Evolutionary conservation across 2,797 vertebrate genomes (phyloP), one percentile per base, ranked within the genome.

Genomic region (Falco columbarius): DNA sequence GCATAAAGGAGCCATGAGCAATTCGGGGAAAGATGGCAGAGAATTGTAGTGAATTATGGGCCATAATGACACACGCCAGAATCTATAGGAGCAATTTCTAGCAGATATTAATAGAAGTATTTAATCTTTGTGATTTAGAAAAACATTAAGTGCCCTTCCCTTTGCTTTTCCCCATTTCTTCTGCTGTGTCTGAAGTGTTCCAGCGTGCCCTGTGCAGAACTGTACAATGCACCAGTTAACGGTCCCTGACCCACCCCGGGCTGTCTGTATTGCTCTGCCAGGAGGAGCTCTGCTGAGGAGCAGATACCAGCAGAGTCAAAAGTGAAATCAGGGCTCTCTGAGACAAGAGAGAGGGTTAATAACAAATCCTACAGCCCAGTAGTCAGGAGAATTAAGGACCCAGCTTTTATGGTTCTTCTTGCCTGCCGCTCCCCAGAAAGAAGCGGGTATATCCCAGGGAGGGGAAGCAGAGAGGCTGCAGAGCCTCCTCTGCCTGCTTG

Each of bases 41-140:
- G 18, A 84, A 71, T 23, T 55, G 79, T 30, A 75, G 77, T 34
- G 91, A 95, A 36, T 79, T 58, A 29, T 19, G 72, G 79, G 85
- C 90, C 87, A 44, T 81, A 80, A 63, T 58, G 82, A 81, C 93
- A 82, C 36, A 67, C 12, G 20, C 17, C 82, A 66, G 73, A 34
- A 55, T 17, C 68, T 55, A 61, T 16, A 9, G 3, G 44, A 84
- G 81, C 67, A 68, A n/a, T 80, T 86, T 54, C 83, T 80, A 80
- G 38, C 74, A 74, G 46, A 59, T 84, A 81, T 38, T 74, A 81
- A 70, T 49, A 44, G 30, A 55, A 77, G 76, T 34, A 26, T 70
- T 86, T 93, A 30, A 79, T 68, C 66, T 72, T 77, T 10, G 7
- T 71, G 65, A 91, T 91, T 92, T 92, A 80, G 93, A 68, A 68